Conservation (phyloP, 2,113 vertebrate species). For the Aegotheles bennettii region DNA sequence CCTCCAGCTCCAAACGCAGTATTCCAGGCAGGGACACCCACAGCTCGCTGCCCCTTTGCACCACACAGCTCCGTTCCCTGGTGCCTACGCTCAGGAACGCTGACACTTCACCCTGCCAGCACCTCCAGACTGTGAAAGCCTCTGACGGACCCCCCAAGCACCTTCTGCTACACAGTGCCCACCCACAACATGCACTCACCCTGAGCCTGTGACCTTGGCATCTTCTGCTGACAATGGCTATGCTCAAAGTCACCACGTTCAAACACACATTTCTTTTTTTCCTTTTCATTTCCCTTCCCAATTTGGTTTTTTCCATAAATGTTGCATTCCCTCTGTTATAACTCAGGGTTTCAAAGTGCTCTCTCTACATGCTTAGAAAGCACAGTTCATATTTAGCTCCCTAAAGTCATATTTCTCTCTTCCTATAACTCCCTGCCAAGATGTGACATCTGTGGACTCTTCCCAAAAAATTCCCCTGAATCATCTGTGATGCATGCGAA, state of each 20-base stretch:
- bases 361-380: conserved; percentile 14
- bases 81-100: too few relatives aligned
- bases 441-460: conserved; percentile 33
- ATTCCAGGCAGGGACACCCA: neutral
- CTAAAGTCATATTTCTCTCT: neutral
- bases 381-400: conserved; percentile 29
- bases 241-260: too few relatives aligned
- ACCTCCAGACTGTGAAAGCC: too few relatives aligned
- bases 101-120: too few relatives aligned
- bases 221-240: too few relatives aligned
- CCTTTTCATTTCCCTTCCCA: neutral
- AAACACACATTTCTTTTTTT: neutral
- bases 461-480: conserved; percentile 46
- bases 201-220: too few relatives aligned
- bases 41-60: too few relatives aligned
- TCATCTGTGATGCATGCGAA: neutral
- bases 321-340: neutral
- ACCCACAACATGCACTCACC: too few relatives aligned
- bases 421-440: conserved; percentile 25
- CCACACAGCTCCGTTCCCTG: too few relatives aligned
- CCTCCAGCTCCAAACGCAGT: neutral
- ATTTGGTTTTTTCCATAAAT: neutral
- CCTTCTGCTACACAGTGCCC: too few relatives aligned
- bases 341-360: neutral
- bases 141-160: too few relatives aligned